Evolutionary conservation across 1,140 invertebrate species (phyloP).

Genomic region (Conopomorpha cramerella): DNA sequence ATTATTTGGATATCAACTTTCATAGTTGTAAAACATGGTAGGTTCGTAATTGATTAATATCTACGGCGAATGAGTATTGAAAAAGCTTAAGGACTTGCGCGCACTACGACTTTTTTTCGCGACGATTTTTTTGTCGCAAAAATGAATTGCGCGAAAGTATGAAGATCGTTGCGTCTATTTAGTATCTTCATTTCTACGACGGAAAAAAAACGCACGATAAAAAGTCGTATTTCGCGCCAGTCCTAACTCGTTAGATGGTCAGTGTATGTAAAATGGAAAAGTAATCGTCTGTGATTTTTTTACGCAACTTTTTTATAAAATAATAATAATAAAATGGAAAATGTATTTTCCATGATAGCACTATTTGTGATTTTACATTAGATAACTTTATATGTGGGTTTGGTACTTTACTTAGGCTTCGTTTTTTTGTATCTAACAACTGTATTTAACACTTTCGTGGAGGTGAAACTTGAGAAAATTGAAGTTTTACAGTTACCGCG

Average conservation of each 20-base stretch:
- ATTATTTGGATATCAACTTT: slow-evolving; percentile 47
- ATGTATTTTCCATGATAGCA: slow-evolving; percentile 62
- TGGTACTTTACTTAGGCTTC: too few species aligned
- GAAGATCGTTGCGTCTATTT: too few species aligned
- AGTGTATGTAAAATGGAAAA: slow-evolving; percentile 58
- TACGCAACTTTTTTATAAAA: slow-evolving; percentile 64
- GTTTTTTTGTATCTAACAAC: slow-evolving; percentile 50
- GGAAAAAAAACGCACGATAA: too few species aligned
- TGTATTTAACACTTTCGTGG: slow-evolving; percentile 29
- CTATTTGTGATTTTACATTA: slow-evolving; percentile 63
- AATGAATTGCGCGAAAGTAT: too few species aligned
- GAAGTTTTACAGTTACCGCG: too few species aligned
- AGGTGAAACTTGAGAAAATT: slow-evolving; percentile 34
- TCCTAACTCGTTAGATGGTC: slow-evolving; percentile 50
- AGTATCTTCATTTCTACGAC: too few species aligned
- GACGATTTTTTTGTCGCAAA: too few species aligned
- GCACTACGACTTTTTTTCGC: too few species aligned
- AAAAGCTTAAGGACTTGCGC: too few species aligned
- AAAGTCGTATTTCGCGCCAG: slow-evolving; percentile 57
- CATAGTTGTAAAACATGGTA: slow-evolving; percentile 63
- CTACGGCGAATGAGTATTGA: too few species aligned
- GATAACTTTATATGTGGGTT: slow-evolving; percentile 55
- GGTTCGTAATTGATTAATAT: too few species aligned
- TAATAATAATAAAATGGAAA: slow-evolving; percentile 51
- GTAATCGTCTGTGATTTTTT: slow-evolving; percentile 65